These are phyloP conservation scores for Esox masquinongy DNA, from an alignment of 2,797 vertebrate genomes.

Conservation along the genomic window DNA sequence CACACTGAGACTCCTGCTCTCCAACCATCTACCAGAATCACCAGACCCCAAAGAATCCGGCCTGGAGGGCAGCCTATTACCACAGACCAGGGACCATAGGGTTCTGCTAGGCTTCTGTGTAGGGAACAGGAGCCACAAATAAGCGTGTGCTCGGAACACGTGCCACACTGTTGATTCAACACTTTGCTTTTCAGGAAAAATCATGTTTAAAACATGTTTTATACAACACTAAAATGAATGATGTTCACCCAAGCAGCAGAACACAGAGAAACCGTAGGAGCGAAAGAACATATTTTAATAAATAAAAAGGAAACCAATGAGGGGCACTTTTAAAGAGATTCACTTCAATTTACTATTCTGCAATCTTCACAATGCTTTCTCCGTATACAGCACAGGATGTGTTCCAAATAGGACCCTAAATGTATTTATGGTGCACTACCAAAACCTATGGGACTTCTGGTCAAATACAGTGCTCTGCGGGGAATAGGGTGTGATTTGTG, in stretches of 20 bases:
- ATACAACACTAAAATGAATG: conserved; percentile 70
- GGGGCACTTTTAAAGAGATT: conserved; percentile 60
- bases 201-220: conserved; percentile 68
- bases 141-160: conserved; percentile 29
- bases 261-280: conserved; percentile 28
- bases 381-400: conserved; percentile 42
- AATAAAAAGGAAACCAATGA: conserved; percentile 39
- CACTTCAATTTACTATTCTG: conserved; percentile 65
- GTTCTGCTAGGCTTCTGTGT: too few species aligned
- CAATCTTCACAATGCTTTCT: conserved; percentile 61
- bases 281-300: neutral
- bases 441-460: too few species aligned
- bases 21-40: too few species aligned
- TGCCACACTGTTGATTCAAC: conserved; percentile 64
- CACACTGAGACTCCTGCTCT: too few species aligned
- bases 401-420: conserved; percentile 34
- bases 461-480: too few species aligned
- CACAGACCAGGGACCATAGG: too few species aligned
- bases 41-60: too few species aligned
- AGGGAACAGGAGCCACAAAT: too few species aligned
- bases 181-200: conserved; percentile 61
- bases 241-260: conserved; percentile 64
- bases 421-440: conserved; percentile 41
- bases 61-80: too few species aligned
- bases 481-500: too few species aligned